Evolutionary conservation across 64 coral and sea anemone species (phyloP).

Genomic region (Dendronephthya gigantea): DNA sequence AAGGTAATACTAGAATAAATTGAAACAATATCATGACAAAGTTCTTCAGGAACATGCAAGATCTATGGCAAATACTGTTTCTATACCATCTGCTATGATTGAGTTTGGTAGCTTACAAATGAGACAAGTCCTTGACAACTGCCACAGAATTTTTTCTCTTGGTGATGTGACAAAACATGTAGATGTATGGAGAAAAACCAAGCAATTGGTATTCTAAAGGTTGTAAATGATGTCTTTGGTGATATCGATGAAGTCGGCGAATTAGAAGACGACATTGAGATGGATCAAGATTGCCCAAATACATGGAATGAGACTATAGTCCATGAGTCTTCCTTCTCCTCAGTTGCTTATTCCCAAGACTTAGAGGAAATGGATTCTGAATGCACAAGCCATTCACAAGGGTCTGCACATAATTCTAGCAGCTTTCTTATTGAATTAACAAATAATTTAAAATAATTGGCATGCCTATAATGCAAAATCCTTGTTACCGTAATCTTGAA

Average conservation of each 20-base stretch:
- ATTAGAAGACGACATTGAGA: slow-evolving; percentile 11
- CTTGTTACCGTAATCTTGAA: too few relatives aligned
- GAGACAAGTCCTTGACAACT: background rate
- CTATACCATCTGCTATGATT: background rate
- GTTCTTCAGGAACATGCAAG: background rate
- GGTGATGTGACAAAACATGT: background rate
- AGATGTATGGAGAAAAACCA: slow-evolving; percentile 14
- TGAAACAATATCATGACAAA: background rate
- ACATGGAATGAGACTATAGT: background rate
- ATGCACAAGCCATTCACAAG: background rate
- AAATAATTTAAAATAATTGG: background rate
- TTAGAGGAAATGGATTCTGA: slow-evolving; percentile 11
- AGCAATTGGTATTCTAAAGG: slow-evolving; percentile 17
- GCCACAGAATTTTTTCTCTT: background rate
- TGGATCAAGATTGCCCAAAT: background rate
- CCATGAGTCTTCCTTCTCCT: background rate
- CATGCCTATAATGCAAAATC: too few relatives aligned
- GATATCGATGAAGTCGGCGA: background rate
- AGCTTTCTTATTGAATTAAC: background rate
- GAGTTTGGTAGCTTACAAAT: slow-evolving; percentile 12
- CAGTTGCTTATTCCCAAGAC: background rate
- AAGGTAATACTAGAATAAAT: background rate
- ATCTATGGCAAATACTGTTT: background rate
- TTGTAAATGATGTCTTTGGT: slow-evolving; percentile 9
- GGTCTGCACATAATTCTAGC: background rate